Percentiles rank a stretch among this genome's conserved stretches.
Conservation (phyloP, 2,888 invertebrate genomes). For the Caenorhabditis sinica region DNA sequence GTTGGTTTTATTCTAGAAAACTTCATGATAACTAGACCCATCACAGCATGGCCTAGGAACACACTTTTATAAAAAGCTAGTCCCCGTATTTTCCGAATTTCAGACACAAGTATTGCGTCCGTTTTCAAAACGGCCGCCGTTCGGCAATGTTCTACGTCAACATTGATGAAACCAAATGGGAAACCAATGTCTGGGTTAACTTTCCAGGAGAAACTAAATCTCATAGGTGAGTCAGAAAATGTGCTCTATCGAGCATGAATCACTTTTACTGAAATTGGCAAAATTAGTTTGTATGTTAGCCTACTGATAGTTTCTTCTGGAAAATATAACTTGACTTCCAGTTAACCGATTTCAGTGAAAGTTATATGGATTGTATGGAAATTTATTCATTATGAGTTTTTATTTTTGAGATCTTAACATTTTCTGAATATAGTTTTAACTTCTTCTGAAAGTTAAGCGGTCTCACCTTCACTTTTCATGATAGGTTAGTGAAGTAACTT, state of each 20-base stretch:
- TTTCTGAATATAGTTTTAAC: no score
- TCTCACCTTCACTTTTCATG: no score
- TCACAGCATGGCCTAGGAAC: background rate
- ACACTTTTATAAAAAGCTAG: background rate
- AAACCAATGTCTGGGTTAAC: conserved; percentile 47
- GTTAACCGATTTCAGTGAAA: no score
- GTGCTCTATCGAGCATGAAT: background rate
- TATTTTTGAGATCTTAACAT: background rate
- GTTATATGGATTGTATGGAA: no score
- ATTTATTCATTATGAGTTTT: no score
- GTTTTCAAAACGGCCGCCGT: conserved; percentile 56
- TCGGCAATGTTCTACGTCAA: conserved; percentile 63
- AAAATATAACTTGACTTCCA: no score
- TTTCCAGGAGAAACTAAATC: conserved; percentile 59
- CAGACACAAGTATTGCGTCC: conserved; percentile 66
- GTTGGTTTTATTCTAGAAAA: conserved; percentile 7
- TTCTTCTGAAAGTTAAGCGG: no score
- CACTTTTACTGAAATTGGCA: no score
- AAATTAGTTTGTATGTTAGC: no score
- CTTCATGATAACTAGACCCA: background rate
- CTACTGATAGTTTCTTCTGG: no score
- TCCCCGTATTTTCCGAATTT: background rate
- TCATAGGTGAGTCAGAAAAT: conserved; percentile 48
- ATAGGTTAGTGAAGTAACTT: no score
- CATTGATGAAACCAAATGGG: conserved; percentile 50